Evolutionary conservation across 2,888 invertebrate species (phyloP), one percentile per base, ranked within the genome.

Genomic region (Sinhomidia bicolor): DNA sequence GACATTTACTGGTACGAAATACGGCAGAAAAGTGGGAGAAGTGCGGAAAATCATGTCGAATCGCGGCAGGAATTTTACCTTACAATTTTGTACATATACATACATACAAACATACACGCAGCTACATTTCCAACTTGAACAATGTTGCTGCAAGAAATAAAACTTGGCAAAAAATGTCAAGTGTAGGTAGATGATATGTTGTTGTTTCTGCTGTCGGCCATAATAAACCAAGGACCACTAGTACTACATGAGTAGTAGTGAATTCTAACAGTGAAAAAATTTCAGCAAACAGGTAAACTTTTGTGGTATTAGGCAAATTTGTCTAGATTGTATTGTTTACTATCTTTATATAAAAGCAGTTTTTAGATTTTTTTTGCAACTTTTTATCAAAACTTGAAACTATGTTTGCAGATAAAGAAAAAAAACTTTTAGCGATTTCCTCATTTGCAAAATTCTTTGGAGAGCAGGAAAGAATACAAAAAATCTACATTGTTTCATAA

Each of bases 241-340:
- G 9, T 36, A 5, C 36, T 17, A 54, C 7, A 36, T 36, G n/a
- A n/a, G n/a, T n/a, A n/a, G n/a, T n/a, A n/a, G n/a, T n/a, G n/a
- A n/a, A 65, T 65, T 65, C 32, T 65, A 60, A 12, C 9, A 10
- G 60, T n/a, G n/a, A n/a, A n/a, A 65, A 60, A 65, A n/a, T 68
- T 68, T 68, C 41, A 41, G 36, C 36, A 68, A 68, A 41, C 41
- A 36, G n/a, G 68, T 68, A 68, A 36, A 68, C 41, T 17, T 3
- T 60, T 60, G 6, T 10, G 6, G 23, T 60, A n/a, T n/a, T n/a
- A n/a, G n/a, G n/a, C n/a, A n/a, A n/a, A n/a, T n/a, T n/a, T n/a
- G n/a, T n/a, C n/a, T n/a, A 6, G 54, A 1, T 20, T 57, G 2
- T n/a, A 54, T 4, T 54, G 51, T n/a, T 17, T 17, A 47, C 2